Percentiles rank a stretch among this genome's conserved stretches.
Conservation (phyloP, 2,797 vertebrate genomes). For the Oophaga sylvatica region DNA sequence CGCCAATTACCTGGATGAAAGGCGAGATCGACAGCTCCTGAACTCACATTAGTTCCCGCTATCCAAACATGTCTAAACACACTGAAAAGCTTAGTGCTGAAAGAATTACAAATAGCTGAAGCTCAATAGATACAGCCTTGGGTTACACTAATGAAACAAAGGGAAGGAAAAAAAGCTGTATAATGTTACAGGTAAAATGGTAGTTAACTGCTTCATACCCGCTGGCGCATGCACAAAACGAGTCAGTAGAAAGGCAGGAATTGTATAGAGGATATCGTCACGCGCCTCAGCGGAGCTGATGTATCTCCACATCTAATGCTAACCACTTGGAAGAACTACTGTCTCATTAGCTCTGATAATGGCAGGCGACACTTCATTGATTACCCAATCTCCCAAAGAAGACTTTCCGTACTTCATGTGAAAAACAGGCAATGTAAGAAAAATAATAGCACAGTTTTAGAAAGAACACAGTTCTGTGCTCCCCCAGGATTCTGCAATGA, state of each 20-base stretch:
- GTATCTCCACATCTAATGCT: background rate
- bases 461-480: no score
- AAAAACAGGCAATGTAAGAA: background rate
- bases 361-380: background rate
- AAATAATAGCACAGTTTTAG: background rate
- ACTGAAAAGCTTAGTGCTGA: background rate
- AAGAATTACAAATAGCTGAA: background rate
- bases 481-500: no score
- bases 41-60: slow-evolving; percentile 20
- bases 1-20: slow-evolving; percentile 34
- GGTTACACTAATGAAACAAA: slow-evolving; percentile 1
- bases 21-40: slow-evolving; percentile 10
- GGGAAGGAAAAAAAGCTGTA: background rate
- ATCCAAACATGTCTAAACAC: slow-evolving; percentile 29
- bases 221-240: background rate
- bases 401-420: background rate
- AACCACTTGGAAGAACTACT: background rate
- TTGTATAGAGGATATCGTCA: background rate
- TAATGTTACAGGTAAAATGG: background rate
- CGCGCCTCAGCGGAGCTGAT: background rate
- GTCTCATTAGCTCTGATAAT: background rate
- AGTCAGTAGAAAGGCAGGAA: background rate
- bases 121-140: background rate
- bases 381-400: background rate
- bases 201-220: background rate